Base-by-base conservation (phyloP, 2,888 invertebrate genomes). In the Drosophila prostipennis region DNA sequence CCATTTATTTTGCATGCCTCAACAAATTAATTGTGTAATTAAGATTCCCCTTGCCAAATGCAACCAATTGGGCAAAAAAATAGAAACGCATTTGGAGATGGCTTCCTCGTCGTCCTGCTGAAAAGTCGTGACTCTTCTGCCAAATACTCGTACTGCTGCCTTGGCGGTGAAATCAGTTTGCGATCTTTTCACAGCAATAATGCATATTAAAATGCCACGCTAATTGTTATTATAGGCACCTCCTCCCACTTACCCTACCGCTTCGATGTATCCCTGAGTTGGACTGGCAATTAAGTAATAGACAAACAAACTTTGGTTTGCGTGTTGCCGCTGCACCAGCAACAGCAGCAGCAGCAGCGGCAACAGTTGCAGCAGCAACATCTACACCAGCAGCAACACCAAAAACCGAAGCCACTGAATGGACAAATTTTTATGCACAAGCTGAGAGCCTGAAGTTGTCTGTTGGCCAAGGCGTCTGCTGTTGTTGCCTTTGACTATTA, bases 131-230 rank as follows among this genome's bases (percentile, higher is more conserved):
- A 69, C 75, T 70, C 61, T 51, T 70, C 73, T 69, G 60, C 58
- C 58, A 54, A 45, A 14, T 58, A 36, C n/a, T n/a, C n/a, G n/a
- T n/a, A n/a, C 14, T 46, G 72, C 53, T 70, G 61, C 76, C 34
- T 48, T 39, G 39, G 67, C 72, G 64, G 74, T 36, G 89, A 74
- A 88, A 85, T 87, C 85, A 73, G 87, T 79, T 79, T 80, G 78
- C 77, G 81, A 86, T 87, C 76, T 87, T 77, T 80, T 83, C 80
- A 72, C 85, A 72, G 64, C 79, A 86, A 81, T 86, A 88, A 85
- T 86, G 87, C 85, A 89, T 87, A 86, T 86, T 89, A 86, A 86
- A 86, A 89, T 86, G 89, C 85, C 85, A 89, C 70, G 82, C 89
- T 86, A 89, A 89, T 86, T 89, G 85, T 87, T 87, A 86, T 77